Percentiles rank a stretch among this genome's conserved stretches.
Conservation (phyloP, 2,797 vertebrate genomes). For the Thripadectes ignobilis region DNA sequence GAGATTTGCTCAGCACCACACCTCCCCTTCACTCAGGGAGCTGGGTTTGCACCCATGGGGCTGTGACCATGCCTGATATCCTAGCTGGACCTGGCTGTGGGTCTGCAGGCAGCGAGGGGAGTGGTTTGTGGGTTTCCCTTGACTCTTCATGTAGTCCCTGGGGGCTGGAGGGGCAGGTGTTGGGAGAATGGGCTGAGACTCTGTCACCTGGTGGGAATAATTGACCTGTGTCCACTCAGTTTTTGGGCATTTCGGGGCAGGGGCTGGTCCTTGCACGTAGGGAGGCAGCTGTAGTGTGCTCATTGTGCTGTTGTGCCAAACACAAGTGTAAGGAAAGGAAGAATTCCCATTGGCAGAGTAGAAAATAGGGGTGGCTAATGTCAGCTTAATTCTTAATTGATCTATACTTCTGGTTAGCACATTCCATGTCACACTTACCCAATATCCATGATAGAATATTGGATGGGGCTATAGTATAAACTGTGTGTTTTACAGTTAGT, state of each 20-base stretch:
- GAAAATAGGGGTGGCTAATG: not conserved
- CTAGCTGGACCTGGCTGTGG: rapidly evolving
- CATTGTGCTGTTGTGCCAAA: rapidly evolving
- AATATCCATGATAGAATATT: not conserved
- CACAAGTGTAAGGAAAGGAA: not conserved
- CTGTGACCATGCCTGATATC: not conserved
- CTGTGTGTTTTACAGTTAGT: not conserved
- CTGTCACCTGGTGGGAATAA: not conserved
- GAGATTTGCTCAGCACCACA: not conserved
- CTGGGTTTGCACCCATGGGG: not conserved
- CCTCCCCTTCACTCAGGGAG: rapidly evolving
- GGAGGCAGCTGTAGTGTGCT: not conserved
- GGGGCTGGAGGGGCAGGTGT: not conserved
- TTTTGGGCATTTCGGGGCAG: not conserved
- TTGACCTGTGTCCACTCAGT: not conserved
- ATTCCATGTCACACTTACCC: not conserved
- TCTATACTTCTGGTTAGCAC: not conserved
- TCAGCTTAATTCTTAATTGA: not conserved
- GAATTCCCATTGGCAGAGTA: not conserved
- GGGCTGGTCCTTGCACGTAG: rapidly evolving
- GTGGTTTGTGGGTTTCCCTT: not conserved
- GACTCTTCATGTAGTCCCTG: rapidly evolving
- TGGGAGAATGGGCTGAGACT: not conserved
- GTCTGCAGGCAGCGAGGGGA: not conserved
- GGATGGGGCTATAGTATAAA: not conserved